phyloP scores from a whole-genome alignment of 37 sponge, comb jelly and placozoan genomes.

The Amphimedon queenslandica region DNA sequence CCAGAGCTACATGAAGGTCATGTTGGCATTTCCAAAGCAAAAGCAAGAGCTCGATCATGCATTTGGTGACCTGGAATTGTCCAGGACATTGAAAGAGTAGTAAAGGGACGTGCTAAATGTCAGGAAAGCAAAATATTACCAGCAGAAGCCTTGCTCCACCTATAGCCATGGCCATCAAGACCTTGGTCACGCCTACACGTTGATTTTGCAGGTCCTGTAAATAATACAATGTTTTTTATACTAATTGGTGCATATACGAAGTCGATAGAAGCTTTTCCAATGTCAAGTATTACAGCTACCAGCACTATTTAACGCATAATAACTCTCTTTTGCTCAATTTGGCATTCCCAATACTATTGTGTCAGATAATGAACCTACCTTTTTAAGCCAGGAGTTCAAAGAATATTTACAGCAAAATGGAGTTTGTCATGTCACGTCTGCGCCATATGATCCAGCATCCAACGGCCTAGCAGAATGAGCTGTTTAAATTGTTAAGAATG shows the following conservation, averaged over 20 bases:
- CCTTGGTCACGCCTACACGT: conserved; percentile 38
- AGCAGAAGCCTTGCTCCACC: too few relatives aligned
- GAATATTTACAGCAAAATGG: conserved; percentile 8
- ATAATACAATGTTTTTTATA: conserved; percentile 24
- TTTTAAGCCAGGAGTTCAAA: conserved; percentile 13
- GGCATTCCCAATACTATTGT: conserved; percentile 17
- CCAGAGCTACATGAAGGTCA: background rate
- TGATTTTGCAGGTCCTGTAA: conserved; percentile 64
- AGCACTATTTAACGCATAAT: background rate
- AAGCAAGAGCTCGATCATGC: background rate
- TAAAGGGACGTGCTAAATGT: too few relatives aligned
- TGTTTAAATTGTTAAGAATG: conserved; percentile 15
- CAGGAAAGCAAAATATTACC: too few relatives aligned
- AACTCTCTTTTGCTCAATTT: conserved; percentile 20
- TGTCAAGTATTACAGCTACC: conserved; percentile 6
- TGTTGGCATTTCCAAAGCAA: background rate
- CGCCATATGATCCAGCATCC: conserved; percentile 28
- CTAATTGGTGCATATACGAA: conserved; percentile 43
- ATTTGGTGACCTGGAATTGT: background rate
- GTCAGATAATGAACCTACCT: conserved; percentile 20
- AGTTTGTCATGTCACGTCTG: conserved; percentile 6
- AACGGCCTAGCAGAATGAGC: conserved; percentile 41
- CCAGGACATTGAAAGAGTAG: background rate
- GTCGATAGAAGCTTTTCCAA: conserved; percentile 28
- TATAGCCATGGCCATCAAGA: conserved; percentile 39